These are phyloP conservation scores for Zaprionus nigranus DNA, from an alignment of 1,140 invertebrate genomes.

Conservation along the genomic window DNA sequence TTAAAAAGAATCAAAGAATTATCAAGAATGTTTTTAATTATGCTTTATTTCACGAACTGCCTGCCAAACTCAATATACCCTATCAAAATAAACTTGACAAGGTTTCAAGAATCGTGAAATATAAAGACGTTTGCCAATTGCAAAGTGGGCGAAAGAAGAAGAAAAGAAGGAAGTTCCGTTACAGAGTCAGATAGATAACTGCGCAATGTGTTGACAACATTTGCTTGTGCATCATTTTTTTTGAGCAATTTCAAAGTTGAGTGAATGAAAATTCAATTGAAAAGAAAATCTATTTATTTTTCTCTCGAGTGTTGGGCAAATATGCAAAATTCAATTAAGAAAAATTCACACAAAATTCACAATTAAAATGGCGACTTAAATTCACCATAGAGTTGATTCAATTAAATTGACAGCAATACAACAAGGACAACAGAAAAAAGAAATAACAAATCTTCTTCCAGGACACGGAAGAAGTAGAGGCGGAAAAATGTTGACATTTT, in stretches of 20 bases:
- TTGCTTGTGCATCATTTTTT: background rate
- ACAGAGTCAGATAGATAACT: slow-evolving; percentile 1
- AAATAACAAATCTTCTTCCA: background rate
- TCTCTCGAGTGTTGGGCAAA: slow-evolving; percentile 26
- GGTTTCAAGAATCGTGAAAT: slow-evolving; percentile 34
- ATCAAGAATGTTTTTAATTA: no score
- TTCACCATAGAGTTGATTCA: slow-evolving; percentile 24
- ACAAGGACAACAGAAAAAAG: background rate
- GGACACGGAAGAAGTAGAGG: background rate
- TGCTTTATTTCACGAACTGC: background rate
- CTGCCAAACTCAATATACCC: background rate
- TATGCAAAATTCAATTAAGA: slow-evolving; percentile 41
- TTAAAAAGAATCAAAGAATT: no score
- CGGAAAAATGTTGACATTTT: slow-evolving; percentile 41
- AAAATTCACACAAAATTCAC: slow-evolving; percentile 32
- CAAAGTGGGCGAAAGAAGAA: background rate
- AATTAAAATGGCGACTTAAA: slow-evolving; percentile 37
- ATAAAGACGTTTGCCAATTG: slow-evolving; percentile 9
- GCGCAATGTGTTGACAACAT: slow-evolving; percentile 8
- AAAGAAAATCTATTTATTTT: slow-evolving; percentile 12
- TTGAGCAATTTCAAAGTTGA: background rate
- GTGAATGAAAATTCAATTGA: slow-evolving; percentile 22
- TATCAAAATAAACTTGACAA: no score
- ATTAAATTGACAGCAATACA: slow-evolving; percentile 28
- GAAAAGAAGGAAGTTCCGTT: background rate